A percentile compares a stretch with the other conserved stretches of the same genome.
phyloP scores from a whole-genome alignment of 2,888 invertebrate genomes.

The Dasysyrphus tricinctus region DNA sequence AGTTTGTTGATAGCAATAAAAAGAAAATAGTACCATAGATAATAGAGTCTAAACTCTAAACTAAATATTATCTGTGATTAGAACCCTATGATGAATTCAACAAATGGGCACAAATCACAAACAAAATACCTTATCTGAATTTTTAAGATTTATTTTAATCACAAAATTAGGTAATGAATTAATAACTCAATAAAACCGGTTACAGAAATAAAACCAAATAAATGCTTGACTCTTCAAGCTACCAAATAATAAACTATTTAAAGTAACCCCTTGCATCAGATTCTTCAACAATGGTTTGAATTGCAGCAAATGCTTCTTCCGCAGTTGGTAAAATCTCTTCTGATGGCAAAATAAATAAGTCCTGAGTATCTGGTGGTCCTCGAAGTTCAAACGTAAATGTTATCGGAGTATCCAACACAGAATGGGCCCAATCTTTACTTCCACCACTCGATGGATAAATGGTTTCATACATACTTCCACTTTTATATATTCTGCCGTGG shows the following conservation, averaged over 20 bases:
- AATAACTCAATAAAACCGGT: not conserved
- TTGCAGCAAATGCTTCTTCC: conserved; percentile 81
- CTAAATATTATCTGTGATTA: too few relatives aligned
- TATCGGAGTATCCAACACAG: conserved; percentile 80
- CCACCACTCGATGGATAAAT: conserved; percentile 83
- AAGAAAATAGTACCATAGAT: too few relatives aligned
- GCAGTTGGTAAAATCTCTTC: conserved; percentile 81
- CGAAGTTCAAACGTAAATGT: conserved; percentile 83
- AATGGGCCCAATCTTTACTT: conserved; percentile 82
- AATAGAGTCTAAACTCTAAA: too few relatives aligned
- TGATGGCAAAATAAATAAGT: conserved; percentile 82
- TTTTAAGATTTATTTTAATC: too few relatives aligned
- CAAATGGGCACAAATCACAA: too few relatives aligned
- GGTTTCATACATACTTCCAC: conserved; percentile 82
- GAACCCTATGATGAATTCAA: too few relatives aligned
- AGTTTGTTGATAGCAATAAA: too few relatives aligned
- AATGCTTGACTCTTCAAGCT: not conserved
- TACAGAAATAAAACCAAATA: not conserved
- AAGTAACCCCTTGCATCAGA: conserved; percentile 81
- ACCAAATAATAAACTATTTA: conserved; percentile 74
- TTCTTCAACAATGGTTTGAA: conserved; percentile 81
- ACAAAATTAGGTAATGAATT: not conserved
- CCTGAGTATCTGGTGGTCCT: conserved; percentile 81
- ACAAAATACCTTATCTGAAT: too few relatives aligned
- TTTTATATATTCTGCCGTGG: conserved; percentile 81